phyloP scores from a whole-genome alignment of 1,140 invertebrate species.

The Bombus confusus region DNA sequence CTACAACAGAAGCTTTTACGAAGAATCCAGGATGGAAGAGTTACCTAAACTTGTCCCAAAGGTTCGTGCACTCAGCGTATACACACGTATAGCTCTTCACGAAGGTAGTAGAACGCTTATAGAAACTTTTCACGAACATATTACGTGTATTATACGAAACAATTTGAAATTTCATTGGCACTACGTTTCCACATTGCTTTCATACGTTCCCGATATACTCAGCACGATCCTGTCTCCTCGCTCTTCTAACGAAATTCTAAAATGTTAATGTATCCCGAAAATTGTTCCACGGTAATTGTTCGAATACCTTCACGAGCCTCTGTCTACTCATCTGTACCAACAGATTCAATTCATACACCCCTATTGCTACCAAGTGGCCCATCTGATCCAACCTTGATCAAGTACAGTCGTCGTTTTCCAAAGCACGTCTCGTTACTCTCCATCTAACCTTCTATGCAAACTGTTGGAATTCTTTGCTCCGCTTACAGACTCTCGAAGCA shows the following conservation, averaged over 20 bases:
- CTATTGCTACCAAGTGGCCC: neutral
- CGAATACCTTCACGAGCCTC: neutral
- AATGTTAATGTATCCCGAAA: too few relatives aligned
- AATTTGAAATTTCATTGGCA: too few relatives aligned
- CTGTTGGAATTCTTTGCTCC: neutral
- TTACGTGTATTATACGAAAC: too few relatives aligned
- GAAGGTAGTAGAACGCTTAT: too few relatives aligned
- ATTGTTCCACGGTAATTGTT: neutral
- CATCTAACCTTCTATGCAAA: neutral
- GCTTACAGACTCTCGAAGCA: neutral
- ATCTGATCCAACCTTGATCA: neutral
- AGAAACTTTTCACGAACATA: too few relatives aligned
- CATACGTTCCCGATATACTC: too few relatives aligned
- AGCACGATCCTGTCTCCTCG: too few relatives aligned
- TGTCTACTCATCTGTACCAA: neutral
- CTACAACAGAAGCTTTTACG: accelerated
- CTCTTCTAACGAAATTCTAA: too few relatives aligned
- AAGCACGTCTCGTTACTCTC: neutral
- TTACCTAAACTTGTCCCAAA: neutral
- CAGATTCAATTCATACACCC: neutral
- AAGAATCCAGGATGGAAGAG: neutral
- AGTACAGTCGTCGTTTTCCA: neutral
- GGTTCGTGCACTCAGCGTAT: neutral
- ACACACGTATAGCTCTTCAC: too few relatives aligned
- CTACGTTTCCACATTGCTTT: too few relatives aligned